Percentiles rank a stretch among this genome's conserved stretches.
Evolutionary conservation across 1,140 invertebrate species (phyloP).

Genomic region (Zelostemma sp.): DNA sequence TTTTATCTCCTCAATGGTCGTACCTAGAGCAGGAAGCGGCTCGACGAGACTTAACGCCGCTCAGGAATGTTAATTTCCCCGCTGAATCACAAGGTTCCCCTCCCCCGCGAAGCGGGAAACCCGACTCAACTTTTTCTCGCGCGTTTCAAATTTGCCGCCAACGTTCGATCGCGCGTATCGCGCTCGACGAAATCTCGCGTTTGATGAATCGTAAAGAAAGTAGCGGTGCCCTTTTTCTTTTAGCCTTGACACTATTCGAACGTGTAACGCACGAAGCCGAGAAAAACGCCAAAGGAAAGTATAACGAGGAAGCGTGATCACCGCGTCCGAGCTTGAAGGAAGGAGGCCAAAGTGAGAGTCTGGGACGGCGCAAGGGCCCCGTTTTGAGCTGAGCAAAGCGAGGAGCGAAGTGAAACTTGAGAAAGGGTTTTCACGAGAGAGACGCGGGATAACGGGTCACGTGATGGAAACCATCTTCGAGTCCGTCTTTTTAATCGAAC

Average conservation of each 20-base stretch:
- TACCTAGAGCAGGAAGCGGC: constrained; percentile 42
- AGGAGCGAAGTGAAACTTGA: constrained; percentile 13
- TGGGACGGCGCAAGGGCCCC: constrained; percentile 15
- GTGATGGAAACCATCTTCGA: too few species aligned
- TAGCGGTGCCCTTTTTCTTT: constrained; percentile 45
- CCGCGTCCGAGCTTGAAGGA: constrained; percentile 26
- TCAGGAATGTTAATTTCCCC: constrained; percentile 9
- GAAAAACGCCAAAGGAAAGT: constrained; percentile 45
- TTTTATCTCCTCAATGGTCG: constrained; percentile 49
- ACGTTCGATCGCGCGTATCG: constrained; percentile 30
- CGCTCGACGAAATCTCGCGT: constrained; percentile 12
- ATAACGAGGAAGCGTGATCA: constrained; percentile 32
- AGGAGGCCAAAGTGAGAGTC: constrained; percentile 30
- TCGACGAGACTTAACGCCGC: constrained; percentile 27
- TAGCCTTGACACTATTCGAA: constrained; percentile 42
- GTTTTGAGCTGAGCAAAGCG: constrained; percentile 13
- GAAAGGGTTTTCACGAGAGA: constrained; percentile 11
- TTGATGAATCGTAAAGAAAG: constrained; percentile 35
- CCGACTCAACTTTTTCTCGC: neutral
- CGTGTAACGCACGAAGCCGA: constrained; percentile 35
- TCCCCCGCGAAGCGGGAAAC: neutral
- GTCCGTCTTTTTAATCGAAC: neutral
- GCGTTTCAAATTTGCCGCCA: constrained; percentile 10
- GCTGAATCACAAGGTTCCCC: too few species aligned
- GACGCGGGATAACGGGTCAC: neutral